Percentiles rank a stretch among this genome's conserved stretches.
phyloP scores from a whole-genome alignment of 2,797 vertebrate genomes.

The Echeneis naucrates region DNA sequence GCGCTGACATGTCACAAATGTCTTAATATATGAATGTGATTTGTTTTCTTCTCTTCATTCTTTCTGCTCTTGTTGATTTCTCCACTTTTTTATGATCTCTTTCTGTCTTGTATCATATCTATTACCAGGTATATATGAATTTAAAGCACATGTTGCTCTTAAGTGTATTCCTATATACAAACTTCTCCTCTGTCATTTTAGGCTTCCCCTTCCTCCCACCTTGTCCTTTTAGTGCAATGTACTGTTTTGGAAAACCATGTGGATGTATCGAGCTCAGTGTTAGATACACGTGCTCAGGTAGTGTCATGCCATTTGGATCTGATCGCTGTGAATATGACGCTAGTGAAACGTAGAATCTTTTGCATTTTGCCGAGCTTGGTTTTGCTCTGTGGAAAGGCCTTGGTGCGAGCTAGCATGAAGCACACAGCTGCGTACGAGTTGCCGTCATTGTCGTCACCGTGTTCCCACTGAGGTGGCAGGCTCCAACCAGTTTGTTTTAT shows the following conservation, averaged over 20 bases:
- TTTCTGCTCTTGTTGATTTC: constrained; percentile 55
- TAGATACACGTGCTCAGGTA: constrained; percentile 32
- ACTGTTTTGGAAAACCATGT: constrained; percentile 66
- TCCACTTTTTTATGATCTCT: constrained; percentile 51
- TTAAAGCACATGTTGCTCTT: constrained; percentile 74
- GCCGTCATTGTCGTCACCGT: not conserved
- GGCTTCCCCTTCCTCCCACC: not conserved
- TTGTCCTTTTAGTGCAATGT: constrained; percentile 69
- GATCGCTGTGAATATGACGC: constrained; percentile 66
- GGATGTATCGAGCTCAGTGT: constrained; percentile 58
- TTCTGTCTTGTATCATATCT: constrained; percentile 56
- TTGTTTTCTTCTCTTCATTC: constrained; percentile 51
- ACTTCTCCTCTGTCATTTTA: constrained; percentile 41
- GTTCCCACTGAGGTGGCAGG: constrained; percentile 7
- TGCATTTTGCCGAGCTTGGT: constrained; percentile 30
- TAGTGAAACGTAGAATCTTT: constrained; percentile 33
- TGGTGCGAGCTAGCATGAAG: constrained; percentile 39
- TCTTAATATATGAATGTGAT: constrained; percentile 86
- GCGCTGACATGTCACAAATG: constrained; percentile 83
- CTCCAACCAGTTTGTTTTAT: constrained; percentile 15
- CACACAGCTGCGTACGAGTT: constrained; percentile 4
- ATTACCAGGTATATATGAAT: constrained; percentile 57
- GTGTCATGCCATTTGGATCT: constrained; percentile 38
- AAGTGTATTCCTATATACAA: constrained; percentile 59
- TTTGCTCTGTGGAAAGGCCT: not conserved